A percentile compares a stretch with the other conserved stretches of the same genome.
These are phyloP conservation scores for Dasyurus viverrinus DNA, from an alignment of 2,113 vertebrate species.

Conservation along the genomic window DNA sequence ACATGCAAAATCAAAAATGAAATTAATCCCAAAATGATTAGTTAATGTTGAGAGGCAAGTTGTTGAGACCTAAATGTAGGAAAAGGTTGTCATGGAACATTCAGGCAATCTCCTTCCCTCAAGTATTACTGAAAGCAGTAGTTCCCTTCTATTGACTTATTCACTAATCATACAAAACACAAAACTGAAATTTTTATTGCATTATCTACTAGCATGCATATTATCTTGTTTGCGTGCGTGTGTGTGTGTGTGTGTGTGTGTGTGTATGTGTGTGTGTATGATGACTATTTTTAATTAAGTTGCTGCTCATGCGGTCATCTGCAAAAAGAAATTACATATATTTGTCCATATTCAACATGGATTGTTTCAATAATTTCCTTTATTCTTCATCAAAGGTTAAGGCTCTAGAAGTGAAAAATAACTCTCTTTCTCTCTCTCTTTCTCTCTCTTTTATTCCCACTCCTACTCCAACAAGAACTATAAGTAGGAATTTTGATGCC, in stretches of 20 bases:
- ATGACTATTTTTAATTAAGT: background rate
- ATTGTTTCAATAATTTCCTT: background rate
- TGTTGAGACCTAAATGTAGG: background rate
- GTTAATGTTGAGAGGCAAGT: background rate
- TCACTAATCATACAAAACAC: background rate
- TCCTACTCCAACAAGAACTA: background rate
- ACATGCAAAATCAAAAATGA: background rate
- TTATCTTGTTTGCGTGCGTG: background rate
- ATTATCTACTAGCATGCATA: background rate
- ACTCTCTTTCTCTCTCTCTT: background rate
- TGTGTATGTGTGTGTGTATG: background rate
- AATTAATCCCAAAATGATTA: background rate
- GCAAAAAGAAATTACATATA: background rate
- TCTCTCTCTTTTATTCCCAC: background rate
- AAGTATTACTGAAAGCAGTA: background rate
- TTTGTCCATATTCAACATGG: background rate
- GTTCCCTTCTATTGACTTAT: background rate
- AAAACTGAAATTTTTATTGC: background rate
- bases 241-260: too few relatives aligned
- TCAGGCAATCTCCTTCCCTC: background rate
- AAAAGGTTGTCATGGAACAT: background rate
- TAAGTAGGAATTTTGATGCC: background rate
- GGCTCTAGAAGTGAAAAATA: background rate
- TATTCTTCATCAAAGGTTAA: background rate
- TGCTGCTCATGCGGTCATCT: background rate